phyloP scores from a whole-genome alignment of 2,797 vertebrate species.

The Anomalospiza imberbis region DNA sequence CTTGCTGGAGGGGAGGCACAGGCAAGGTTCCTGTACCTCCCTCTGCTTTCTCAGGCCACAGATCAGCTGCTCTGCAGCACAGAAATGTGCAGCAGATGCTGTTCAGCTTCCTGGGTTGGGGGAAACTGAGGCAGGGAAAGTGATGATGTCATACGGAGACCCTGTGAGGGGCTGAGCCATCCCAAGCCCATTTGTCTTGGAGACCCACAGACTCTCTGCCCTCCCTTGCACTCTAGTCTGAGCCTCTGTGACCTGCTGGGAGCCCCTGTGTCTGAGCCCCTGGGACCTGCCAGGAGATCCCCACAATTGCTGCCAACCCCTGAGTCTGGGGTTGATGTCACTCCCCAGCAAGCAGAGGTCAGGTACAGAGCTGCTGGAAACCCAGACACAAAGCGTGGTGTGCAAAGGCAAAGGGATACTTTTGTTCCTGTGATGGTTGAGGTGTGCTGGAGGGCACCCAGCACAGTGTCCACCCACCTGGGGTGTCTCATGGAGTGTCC shows the following conservation, averaged over 20 bases:
- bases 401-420: background rate
- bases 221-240: background rate
- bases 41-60: background rate
- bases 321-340: background rate
- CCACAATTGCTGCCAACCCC: background rate
- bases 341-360: background rate
- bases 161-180: background rate
- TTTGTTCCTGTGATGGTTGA: background rate
- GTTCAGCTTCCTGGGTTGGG: background rate
- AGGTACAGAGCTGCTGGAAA: background rate
- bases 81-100: background rate
- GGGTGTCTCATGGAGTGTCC: fast-evolving
- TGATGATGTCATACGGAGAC: fast-evolving
- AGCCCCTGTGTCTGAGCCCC: background rate
- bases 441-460: background rate
- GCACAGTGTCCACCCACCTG: background rate
- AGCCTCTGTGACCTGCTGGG: background rate
- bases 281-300: background rate
- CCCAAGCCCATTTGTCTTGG: fast-evolving
- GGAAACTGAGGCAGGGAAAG: background rate
- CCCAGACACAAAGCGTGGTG: fast-evolving
- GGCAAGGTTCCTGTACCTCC: fast-evolving
- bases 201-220: background rate
- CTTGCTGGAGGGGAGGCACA: background rate
- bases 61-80: background rate